phyloP scores from a whole-genome alignment of 2,888 invertebrate species.

The Carabus problematicus region DNA sequence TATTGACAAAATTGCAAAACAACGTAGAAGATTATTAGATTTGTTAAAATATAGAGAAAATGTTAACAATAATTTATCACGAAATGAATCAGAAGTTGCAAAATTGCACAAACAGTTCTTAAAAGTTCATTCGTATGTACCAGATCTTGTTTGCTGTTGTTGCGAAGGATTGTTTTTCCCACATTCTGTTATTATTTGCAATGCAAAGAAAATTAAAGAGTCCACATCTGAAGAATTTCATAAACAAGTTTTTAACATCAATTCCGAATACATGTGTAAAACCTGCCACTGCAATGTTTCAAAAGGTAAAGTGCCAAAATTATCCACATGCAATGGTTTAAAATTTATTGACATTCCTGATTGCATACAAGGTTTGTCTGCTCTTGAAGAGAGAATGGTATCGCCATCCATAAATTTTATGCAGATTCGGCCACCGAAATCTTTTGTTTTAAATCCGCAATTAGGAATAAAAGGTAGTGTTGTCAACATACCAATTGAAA shows the following conservation, averaged over 20 bases:
- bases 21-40: too few relatives aligned
- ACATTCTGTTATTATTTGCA: constrained; percentile 36
- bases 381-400: constrained; percentile 53
- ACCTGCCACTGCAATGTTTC: too few relatives aligned
- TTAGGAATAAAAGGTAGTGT: constrained; percentile 45
- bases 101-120: constrained; percentile 28
- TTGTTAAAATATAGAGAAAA: too few relatives aligned
- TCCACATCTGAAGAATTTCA: background rate
- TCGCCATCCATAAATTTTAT: constrained; percentile 53
- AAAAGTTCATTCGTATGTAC: constrained; percentile 26
- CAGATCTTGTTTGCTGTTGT: constrained; percentile 40
- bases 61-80: too few relatives aligned
- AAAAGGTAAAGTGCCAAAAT: too few relatives aligned
- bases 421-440: constrained; percentile 51
- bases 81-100: too few relatives aligned
- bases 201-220: constrained; percentile 9
- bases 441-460: constrained; percentile 49
- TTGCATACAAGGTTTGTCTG: too few relatives aligned
- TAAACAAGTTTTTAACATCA: constrained; percentile 2
- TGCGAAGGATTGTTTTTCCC: constrained; percentile 43
- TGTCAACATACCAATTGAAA: too few relatives aligned
- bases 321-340: too few relatives aligned
- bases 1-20: too few relatives aligned
- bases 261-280: constrained; percentile 27
- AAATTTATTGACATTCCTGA: too few relatives aligned